phyloP scores from a whole-genome alignment of 2,113 vertebrate genomes.

The Phalacrocorax aristotelis region DNA sequence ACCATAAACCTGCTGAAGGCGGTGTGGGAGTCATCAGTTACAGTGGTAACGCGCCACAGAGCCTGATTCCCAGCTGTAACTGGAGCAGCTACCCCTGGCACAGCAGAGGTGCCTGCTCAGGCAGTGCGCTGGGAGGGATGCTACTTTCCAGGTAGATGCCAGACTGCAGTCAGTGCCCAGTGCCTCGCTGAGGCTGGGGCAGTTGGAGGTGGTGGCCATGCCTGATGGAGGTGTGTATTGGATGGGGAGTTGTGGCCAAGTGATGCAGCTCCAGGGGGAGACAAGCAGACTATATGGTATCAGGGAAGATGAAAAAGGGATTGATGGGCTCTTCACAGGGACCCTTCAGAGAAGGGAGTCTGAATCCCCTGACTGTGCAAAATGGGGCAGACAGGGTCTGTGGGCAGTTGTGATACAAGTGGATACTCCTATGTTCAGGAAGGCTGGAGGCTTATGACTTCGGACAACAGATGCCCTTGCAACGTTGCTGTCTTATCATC shows the following conservation, averaged over 20 bases:
- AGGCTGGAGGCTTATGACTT: neutral
- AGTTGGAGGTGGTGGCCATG: neutral
- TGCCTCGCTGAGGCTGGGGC: neutral
- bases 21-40: neutral
- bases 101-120: neutral
- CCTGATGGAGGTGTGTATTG: neutral
- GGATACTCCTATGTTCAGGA: neutral
- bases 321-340: neutral
- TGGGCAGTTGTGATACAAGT: neutral
- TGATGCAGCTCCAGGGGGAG: neutral
- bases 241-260: neutral
- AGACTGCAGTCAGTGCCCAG: neutral
- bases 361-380: neutral
- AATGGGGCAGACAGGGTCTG: neutral
- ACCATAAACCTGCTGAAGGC: neutral
- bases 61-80: too few species aligned
- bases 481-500: neutral
- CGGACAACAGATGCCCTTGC: neutral
- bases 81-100: neutral
- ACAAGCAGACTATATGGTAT: neutral
- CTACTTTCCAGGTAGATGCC: neutral
- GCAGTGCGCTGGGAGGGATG: neutral
- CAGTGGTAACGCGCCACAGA: neutral
- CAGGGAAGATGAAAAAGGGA: neutral
- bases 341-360: neutral